These are phyloP conservation scores for Pseudoatta argentina DNA, from an alignment of 1,140 invertebrate genomes.

Conservation along the genomic window DNA sequence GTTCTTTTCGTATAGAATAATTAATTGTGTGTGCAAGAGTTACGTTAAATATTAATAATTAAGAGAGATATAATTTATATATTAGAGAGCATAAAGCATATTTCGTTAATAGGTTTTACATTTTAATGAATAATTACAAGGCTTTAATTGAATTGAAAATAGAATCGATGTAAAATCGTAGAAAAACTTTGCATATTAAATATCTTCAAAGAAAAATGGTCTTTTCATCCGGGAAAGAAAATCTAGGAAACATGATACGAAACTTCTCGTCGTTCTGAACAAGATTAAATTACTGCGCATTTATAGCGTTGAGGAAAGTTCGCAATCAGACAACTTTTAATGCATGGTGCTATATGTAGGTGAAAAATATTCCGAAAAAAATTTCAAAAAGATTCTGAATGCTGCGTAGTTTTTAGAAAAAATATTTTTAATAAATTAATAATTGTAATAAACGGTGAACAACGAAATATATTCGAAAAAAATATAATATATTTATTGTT, in stretches of 20 bases:
- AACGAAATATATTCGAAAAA: not conserved
- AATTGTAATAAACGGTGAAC: not conserved
- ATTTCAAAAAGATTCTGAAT: not conserved
- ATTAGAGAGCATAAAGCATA: constrained; percentile 20
- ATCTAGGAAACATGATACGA: constrained; percentile 43
- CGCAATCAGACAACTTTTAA: constrained; percentile 44
- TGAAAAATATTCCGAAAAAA: constrained; percentile 28
- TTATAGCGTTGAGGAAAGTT: constrained; percentile 14
- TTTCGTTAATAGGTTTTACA: not conserved
- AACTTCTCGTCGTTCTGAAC: constrained; percentile 41
- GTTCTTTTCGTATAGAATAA: not conserved
- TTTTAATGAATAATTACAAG: constrained; percentile 9
- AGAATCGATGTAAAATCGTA: constrained; percentile 11
- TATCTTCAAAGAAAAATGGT: constrained; percentile 32
- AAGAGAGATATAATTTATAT: not conserved
- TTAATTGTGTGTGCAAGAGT: not conserved
- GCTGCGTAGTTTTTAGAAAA: not conserved
- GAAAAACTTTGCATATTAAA: constrained; percentile 51
- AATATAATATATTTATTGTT: constrained; percentile 11
- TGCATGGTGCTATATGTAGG: not conserved
- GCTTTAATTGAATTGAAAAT: constrained; percentile 16
- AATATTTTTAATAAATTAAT: not conserved
- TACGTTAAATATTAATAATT: constrained; percentile 9
- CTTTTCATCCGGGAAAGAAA: constrained; percentile 18
- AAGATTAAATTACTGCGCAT: constrained; percentile 59